These are phyloP conservation scores for Tauraco erythrolophus DNA, from an alignment of 2,113 vertebrate genomes.

Conservation along the genomic window DNA sequence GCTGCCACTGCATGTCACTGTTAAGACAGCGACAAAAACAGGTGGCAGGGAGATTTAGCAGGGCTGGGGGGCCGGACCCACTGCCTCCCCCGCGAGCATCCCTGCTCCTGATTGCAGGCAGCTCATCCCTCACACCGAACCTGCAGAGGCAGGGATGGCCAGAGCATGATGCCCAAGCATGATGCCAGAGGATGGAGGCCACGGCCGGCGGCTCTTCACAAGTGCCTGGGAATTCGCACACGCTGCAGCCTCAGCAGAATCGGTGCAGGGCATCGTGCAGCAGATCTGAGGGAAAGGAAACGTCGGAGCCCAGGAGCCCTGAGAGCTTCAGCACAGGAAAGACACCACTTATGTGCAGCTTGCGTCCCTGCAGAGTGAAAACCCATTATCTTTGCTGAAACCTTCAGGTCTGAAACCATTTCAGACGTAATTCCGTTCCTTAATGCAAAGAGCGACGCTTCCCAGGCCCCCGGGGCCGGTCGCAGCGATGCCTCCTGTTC, in stretches of 20 bases:
- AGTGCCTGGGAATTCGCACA: background rate
- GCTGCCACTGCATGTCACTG: background rate
- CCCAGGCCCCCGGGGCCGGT: fast-evolving
- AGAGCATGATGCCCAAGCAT: too few relatives aligned
- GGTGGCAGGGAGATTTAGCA: background rate
- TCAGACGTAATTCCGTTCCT: background rate
- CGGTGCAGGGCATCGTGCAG: too few relatives aligned
- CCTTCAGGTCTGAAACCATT: background rate
- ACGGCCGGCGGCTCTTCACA: background rate
- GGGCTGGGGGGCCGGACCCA: background rate
- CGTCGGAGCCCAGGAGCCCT: background rate
- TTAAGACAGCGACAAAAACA: background rate
- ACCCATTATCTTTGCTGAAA: background rate
- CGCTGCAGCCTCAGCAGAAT: background rate
- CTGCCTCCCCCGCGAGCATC: too few relatives aligned
- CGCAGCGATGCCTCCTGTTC: background rate
- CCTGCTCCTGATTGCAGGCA: background rate
- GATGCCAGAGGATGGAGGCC: too few relatives aligned
- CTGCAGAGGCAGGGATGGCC: background rate
- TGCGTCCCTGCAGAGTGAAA: background rate
- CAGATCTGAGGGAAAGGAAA: background rate
- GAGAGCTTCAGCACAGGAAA: background rate
- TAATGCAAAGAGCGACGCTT: background rate
- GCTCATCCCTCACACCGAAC: background rate
- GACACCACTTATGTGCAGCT: background rate